These are phyloP conservation scores for Rhincodon typus DNA, from an alignment of 2,797 vertebrate genomes.

Conservation along the genomic window DNA sequence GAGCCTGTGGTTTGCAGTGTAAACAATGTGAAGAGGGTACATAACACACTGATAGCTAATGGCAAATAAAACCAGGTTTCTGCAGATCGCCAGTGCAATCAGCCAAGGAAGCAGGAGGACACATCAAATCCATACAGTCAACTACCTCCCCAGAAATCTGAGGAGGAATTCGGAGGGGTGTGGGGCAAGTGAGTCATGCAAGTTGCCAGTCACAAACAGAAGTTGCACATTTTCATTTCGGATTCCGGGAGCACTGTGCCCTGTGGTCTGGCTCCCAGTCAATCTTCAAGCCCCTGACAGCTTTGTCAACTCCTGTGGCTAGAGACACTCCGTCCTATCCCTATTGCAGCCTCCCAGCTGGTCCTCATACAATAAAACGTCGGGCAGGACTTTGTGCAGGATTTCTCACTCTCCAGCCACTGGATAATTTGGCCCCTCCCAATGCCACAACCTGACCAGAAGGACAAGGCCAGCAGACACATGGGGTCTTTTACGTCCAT, in stretches of 20 bases:
- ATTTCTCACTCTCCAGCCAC: too few species aligned
- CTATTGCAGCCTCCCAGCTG: too few species aligned
- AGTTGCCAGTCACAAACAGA: not conserved
- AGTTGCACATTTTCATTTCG: not conserved
- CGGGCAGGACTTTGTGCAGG: too few species aligned
- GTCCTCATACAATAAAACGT: too few species aligned
- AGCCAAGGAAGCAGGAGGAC: not conserved
- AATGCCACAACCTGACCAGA: too few species aligned
- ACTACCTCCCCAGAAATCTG: not conserved
- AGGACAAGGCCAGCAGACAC: too few species aligned
- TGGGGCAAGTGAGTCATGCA: not conserved
- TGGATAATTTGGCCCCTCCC: too few species aligned
- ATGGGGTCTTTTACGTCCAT: not conserved
- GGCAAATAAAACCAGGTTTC: not conserved
- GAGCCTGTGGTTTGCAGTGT: slow-evolving; percentile 23
- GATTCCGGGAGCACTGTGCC: not conserved
- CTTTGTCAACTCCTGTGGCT: not conserved
- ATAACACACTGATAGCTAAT: not conserved
- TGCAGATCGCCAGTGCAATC: not conserved
- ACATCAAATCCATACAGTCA: not conserved
- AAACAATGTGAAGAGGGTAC: not conserved
- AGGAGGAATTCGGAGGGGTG: not conserved
- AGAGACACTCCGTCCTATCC: too few species aligned
- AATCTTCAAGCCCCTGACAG: not conserved
- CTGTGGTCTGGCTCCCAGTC: not conserved